A percentile compares a stretch with the other conserved stretches of the same genome.
These are phyloP conservation scores for Hemicentrotus pulcherrimus DNA, from an alignment of 35 echinoderm and acorn worm genomes.

Conservation along the genomic window DNA sequence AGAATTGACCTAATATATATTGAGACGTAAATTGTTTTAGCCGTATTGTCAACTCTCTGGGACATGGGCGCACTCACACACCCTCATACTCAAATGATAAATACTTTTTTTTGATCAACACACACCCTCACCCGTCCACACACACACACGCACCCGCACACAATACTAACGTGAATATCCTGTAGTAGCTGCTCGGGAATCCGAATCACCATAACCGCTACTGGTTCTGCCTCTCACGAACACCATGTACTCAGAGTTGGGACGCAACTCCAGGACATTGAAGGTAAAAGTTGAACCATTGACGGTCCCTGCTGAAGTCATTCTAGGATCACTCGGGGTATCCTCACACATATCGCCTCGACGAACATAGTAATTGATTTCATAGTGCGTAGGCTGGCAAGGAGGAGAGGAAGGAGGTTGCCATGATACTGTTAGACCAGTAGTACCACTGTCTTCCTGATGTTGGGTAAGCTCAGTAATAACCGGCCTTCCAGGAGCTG, in stretches of 20 bases:
- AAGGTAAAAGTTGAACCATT: not conserved
- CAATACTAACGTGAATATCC: too few relatives aligned
- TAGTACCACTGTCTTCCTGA: not conserved
- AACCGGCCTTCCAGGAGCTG: too few relatives aligned
- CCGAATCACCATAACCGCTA: not conserved
- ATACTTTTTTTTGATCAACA: too few relatives aligned
- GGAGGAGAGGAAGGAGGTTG: not conserved
- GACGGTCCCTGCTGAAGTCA: not conserved
- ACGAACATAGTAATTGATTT: not conserved
- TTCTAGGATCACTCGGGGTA: not conserved
- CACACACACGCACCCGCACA: too few relatives aligned
- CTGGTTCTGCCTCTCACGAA: not conserved
- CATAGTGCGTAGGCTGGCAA: not conserved
- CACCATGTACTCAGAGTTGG: not conserved
- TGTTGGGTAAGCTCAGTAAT: not conserved
- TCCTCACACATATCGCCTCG: not conserved
- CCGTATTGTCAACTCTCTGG: too few relatives aligned
- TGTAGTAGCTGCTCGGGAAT: not conserved
- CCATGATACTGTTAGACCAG: not conserved
- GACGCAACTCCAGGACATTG: not conserved
- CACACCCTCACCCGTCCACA: not conserved
- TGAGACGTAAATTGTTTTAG: too few relatives aligned
- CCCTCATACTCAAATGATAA: too few relatives aligned
- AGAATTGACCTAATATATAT: too few relatives aligned
- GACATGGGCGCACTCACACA: too few relatives aligned